A percentile compares a stretch with the other conserved stretches of the same genome.
Evolutionary conservation across 2,888 invertebrate species (phyloP).

Genomic region (Melinopterus prodromus): DNA sequence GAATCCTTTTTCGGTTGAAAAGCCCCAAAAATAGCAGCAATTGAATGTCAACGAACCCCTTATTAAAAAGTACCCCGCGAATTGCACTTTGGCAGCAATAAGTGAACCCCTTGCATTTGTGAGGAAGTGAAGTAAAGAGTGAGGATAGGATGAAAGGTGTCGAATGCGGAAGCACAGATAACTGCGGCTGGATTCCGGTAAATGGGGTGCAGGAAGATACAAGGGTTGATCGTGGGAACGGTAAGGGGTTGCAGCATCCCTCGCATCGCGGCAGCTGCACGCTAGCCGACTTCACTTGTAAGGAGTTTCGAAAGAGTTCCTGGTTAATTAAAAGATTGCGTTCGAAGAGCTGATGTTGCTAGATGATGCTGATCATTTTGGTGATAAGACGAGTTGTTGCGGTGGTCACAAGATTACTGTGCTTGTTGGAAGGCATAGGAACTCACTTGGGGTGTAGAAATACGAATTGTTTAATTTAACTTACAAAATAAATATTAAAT

Average conservation of each 20-base stretch:
- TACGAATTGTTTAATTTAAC: too few species aligned
- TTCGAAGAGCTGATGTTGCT: slow-evolving; percentile 7
- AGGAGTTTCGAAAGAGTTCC: slow-evolving; percentile 4
- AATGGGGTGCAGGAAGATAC: slow-evolving; percentile 53
- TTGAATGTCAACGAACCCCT: slow-evolving; percentile 21
- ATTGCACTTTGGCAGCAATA: slow-evolving; percentile 4
- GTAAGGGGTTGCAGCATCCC: slow-evolving; percentile 52
- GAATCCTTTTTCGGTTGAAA: slow-evolving; percentile 22
- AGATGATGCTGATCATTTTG: slow-evolving; percentile 5
- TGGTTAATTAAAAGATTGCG: slow-evolving; percentile 19
- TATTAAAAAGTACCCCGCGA: slow-evolving; percentile 20
- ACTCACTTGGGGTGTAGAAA: too few species aligned
- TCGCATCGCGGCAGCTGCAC: slow-evolving; percentile 24
- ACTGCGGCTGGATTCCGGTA: slow-evolving; percentile 58
- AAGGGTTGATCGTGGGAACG: slow-evolving; percentile 58
- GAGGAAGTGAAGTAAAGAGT: slow-evolving; percentile 17
- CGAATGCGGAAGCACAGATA: slow-evolving; percentile 57
- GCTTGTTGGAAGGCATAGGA: too few species aligned
- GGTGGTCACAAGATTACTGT: too few species aligned
- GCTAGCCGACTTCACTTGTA: slow-evolving; percentile 13
- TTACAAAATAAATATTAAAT: too few species aligned
- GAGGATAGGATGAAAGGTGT: slow-evolving; percentile 47
- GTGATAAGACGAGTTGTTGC: background rate
- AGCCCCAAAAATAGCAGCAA: slow-evolving; percentile 16
- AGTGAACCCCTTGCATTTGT: slow-evolving; percentile 16